A percentile compares a stretch with the other conserved stretches of the same genome.
Conservation (phyloP, 2,113 vertebrate genomes). For the Dunckerocampus dactyliophorus region DNA sequence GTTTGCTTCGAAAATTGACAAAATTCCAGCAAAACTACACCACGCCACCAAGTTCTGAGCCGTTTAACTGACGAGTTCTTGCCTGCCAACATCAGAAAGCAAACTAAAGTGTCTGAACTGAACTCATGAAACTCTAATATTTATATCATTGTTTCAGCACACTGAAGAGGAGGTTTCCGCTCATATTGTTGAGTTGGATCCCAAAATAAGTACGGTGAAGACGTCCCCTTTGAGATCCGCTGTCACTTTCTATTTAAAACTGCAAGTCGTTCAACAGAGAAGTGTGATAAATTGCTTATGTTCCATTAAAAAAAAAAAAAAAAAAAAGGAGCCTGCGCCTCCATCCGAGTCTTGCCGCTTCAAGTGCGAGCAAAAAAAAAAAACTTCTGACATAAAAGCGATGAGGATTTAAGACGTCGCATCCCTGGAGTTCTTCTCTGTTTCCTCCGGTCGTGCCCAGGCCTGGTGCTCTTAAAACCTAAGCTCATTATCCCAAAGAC, state of each 20-base stretch:
- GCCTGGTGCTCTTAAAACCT: slow-evolving; percentile 52
- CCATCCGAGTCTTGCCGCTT: slow-evolving; percentile 31
- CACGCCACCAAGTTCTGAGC: background rate
- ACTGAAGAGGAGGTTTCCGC: background rate
- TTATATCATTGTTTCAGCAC: background rate
- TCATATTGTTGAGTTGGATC: background rate
- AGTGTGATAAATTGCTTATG: slow-evolving; percentile 60
- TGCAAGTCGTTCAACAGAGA: slow-evolving; percentile 32
- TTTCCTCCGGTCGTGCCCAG: slow-evolving; percentile 36
- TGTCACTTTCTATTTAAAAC: slow-evolving; percentile 41
- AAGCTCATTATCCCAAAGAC: slow-evolving; percentile 72
- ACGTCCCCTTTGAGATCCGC: slow-evolving; percentile 19
- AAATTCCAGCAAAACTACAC: background rate
- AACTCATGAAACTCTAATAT: background rate
- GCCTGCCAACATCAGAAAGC: background rate
- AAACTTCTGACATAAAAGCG: slow-evolving; percentile 63
- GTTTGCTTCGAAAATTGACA: too few species aligned
- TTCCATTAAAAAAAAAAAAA: slow-evolving; percentile 35
- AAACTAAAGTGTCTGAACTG: too few species aligned
- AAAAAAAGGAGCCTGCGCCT: slow-evolving; percentile 31
- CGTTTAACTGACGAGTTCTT: background rate
- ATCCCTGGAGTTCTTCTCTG: slow-evolving; percentile 53
- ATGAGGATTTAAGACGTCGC: slow-evolving; percentile 61
- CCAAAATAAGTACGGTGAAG: slow-evolving; percentile 21
- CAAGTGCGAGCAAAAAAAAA: slow-evolving; percentile 31